Percentiles rank a stretch among this genome's conserved stretches.
Conservation (phyloP, 2,888 invertebrate genomes). For the Lamproptera curius region DNA sequence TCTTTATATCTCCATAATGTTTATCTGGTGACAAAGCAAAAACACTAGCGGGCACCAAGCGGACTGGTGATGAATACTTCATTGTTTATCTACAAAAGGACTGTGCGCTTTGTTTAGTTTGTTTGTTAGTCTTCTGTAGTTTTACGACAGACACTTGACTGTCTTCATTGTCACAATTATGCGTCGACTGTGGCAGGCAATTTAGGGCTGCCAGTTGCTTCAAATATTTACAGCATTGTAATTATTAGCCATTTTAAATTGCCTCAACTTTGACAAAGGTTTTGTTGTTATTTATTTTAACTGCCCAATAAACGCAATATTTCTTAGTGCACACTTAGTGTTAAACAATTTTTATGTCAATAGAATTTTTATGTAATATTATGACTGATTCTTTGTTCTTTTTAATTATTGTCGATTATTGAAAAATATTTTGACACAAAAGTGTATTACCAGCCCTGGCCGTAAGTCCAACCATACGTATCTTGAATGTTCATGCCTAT, state of each 20-base stretch:
- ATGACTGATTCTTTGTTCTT: too few relatives aligned
- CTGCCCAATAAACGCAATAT: too few relatives aligned
- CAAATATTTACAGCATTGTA: too few relatives aligned
- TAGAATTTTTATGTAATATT: too few relatives aligned
- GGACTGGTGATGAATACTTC: constrained; percentile 55
- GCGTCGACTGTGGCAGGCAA: constrained; percentile 41
- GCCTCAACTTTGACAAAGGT: too few relatives aligned
- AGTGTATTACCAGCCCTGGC: constrained; percentile 8
- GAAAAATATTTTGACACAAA: too few relatives aligned
- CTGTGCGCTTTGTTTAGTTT: constrained; percentile 54
- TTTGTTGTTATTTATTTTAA: too few relatives aligned
- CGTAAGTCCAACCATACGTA: constrained; percentile 30
- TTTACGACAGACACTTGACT: constrained; percentile 69
- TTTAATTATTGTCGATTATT: too few relatives aligned
- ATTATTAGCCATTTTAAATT: too few relatives aligned
- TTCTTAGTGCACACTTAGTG: too few relatives aligned
- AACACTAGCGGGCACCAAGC: constrained; percentile 30
- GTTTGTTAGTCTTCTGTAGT: constrained; percentile 44
- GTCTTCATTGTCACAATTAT: constrained; percentile 64
- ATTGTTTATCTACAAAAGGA: constrained; percentile 64
- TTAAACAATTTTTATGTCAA: too few relatives aligned
- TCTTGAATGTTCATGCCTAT: constrained; percentile 38
- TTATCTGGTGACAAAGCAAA: constrained; percentile 19
- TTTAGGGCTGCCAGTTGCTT: constrained; percentile 12
- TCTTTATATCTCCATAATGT: constrained; percentile 6